phyloP scores from a whole-genome alignment of 2,113 vertebrate species.

The Grus americana region DNA sequence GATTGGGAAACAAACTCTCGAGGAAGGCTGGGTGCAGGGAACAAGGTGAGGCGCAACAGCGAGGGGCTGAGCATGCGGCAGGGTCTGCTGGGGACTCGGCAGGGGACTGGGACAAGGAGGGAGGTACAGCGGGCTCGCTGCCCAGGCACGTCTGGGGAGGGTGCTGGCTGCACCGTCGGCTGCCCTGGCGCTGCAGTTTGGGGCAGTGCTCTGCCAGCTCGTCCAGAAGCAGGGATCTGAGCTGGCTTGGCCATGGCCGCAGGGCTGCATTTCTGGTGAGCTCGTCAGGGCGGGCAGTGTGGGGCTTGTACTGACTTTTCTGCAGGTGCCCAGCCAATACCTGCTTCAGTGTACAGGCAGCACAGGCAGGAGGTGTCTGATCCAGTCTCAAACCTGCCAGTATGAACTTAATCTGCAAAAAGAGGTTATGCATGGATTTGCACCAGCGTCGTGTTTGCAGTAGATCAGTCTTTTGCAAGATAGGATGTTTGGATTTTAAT shows the following conservation, averaged over 20 bases:
- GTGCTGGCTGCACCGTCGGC: background rate
- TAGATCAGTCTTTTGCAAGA: background rate
- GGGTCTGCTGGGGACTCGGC: background rate
- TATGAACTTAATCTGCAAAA: background rate
- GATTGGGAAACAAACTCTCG: background rate
- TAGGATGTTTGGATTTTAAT: background rate
- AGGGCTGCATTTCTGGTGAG: background rate
- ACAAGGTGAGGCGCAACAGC: background rate
- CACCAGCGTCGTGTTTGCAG: background rate
- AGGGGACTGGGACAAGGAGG: background rate
- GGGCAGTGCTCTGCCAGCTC: rapidly evolving
- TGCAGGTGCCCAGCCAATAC: background rate
- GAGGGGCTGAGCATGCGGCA: background rate
- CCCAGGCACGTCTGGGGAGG: background rate
- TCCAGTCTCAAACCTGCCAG: background rate
- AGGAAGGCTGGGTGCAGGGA: background rate
- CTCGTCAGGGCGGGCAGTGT: rapidly evolving
- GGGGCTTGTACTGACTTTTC: background rate
- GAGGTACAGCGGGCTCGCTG: background rate
- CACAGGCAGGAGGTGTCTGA: background rate
- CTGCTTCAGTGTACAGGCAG: background rate
- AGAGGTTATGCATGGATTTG: background rate
- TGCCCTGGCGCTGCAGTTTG: rapidly evolving
- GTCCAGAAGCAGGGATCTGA: rapidly evolving
- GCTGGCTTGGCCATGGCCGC: background rate